Conservation (phyloP, 1,140 invertebrate species). For the Zaprionus kolodkinae region DNA sequence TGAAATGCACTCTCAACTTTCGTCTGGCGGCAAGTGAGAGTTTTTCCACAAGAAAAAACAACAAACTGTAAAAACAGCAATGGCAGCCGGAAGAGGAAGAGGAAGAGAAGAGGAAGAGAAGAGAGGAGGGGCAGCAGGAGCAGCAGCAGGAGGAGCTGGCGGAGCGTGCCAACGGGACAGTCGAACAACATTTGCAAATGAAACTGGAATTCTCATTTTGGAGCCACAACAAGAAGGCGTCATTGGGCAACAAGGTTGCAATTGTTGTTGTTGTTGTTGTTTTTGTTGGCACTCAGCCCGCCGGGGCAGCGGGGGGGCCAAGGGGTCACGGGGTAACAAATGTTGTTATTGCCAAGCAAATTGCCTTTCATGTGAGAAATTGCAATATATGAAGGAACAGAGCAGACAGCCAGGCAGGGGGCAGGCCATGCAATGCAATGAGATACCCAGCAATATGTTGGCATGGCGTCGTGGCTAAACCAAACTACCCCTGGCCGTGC, state of each 20-base stretch:
- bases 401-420: background rate
- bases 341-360: constrained; percentile 44
- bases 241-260: constrained; percentile 28
- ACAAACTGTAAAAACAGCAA: constrained; percentile 13
- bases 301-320: constrained; percentile 1
- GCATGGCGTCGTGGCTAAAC: background rate
- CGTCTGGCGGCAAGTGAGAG: constrained; percentile 23
- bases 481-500: background rate
- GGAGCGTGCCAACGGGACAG: background rate
- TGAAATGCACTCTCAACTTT: constrained; percentile 38
- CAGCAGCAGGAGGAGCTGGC: background rate
- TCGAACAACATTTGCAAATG: constrained; percentile 47
- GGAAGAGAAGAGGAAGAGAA: background rate
- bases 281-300: background rate
- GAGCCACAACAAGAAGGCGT: constrained; percentile 21
- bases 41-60: constrained; percentile 35
- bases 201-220: constrained; percentile 49
- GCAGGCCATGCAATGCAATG: background rate
- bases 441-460: background rate
- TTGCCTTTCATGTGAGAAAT: constrained; percentile 48
- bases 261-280: background rate
- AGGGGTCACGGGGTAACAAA: constrained; percentile 1
- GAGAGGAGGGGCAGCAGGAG: background rate
- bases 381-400: constrained; percentile 24
- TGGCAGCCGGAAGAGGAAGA: constrained; percentile 3